Base-by-base conservation (phyloP, 2,888 invertebrate genomes). In the Darwinula stevensoni region DNA sequence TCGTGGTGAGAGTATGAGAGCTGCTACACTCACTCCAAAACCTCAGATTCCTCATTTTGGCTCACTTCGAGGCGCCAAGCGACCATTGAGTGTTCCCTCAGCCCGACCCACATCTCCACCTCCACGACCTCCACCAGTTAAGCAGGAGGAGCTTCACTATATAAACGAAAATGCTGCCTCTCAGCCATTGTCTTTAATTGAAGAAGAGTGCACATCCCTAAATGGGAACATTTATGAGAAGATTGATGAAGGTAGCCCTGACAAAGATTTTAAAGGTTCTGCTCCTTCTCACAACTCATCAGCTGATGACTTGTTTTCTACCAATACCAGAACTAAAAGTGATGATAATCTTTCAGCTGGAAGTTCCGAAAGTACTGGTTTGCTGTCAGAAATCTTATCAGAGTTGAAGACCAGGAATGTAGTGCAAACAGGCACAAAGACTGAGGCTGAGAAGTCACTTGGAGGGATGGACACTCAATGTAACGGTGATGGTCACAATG, bases 321-420 rank as follows among this genome's bases (percentile, higher is more conserved):
- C n/a, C n/a, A n/a, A n/a, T n/a, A n/a, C n/a, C n/a, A n/a, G n/a
- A n/a, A n/a, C n/a, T n/a, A n/a, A n/a, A n/a, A 36, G 16, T 33
- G 33, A 16, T 30, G 28, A 16, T 28, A 22, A 3, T 12, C 13
- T 15, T 28, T 16, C 14, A 15, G 14, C 11, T 29, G 27, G 22
- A 6, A 22, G 22, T n/a, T 22, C 73, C 16, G 43, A 41, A 57
- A n/a, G n/a, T n/a, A n/a, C n/a, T n/a, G 76, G 76, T 0, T 50
- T 80, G 14, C 51, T 80, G 1, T 71, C 74, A 4, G 80, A 80
- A 52, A 80, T 80, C 35, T 78, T 80, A 1, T 66, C 66, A 28
- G 80, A 80, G 50, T 78, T 80, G 43, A 74, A 78, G 42, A 70
- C 69, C 42, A 57, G 75, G 17, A 78, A 78, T 47, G 67, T 72